Evolutionary conservation across 2,888 invertebrate species (phyloP), one percentile per base, ranked within the genome.

Genomic region (Galeruca laticollis): DNA sequence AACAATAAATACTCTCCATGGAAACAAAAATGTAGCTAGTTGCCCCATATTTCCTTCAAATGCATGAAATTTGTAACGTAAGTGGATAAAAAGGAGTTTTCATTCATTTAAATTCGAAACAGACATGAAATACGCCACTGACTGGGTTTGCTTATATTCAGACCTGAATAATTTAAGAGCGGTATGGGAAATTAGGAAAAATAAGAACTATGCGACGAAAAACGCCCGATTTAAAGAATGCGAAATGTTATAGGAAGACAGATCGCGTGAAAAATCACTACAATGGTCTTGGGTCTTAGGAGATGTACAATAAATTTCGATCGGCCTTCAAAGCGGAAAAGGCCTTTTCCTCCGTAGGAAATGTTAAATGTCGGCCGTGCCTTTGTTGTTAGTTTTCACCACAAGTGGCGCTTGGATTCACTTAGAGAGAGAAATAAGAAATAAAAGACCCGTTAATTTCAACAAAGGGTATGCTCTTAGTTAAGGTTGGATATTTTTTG

Each of bases 191-290:
- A 67, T 67, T 67, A 67, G 43, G 33, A 52, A 31, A 51, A 47
- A 67, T 60, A 67, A 33, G 54, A 67, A 60, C 56, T 57, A 35
- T 54, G 47, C 56, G 57, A 64, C 18, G 33, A 43, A 31, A 49
- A 62, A 26, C 35, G 20, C 47, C 21, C 56, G 9, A 26, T 64
- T 15, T 20, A 40, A 68, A 61, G 54, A 68, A 60, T 56, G 54
- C 54, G 67, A 68, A 68, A 40, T 31, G 60, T 43, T 61, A 54
- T 59, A 26, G 43, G 8, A 80, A 82, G 82, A 83, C 76, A 81
- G 77, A 83, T 82, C 77, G 79, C 79, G 75, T 73, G 79, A 81
- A 83, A 82, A 83, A 83, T 83, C 82, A 82, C 80, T 81, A 82
- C 81, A 82, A 75, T 79, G 80, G 80, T 79, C 77, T 56, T 56